Percentiles rank a stretch among this genome's conserved stretches.
phyloP scores from a whole-genome alignment of 2,888 invertebrate genomes.

The Orgyia antiqua region DNA sequence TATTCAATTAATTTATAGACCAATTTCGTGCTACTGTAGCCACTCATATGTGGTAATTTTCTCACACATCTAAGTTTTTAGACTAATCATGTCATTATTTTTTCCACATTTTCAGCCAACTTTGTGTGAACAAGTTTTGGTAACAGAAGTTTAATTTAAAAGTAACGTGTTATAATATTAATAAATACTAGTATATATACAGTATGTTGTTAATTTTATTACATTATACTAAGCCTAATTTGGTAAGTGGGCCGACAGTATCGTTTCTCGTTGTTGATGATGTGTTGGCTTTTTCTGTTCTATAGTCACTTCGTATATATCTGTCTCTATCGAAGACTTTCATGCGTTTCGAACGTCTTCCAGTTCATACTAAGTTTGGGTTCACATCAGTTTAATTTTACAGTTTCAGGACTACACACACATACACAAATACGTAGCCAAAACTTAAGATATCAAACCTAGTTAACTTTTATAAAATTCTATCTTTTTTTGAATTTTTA shows the following conservation, averaged over 20 bases:
- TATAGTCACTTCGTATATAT: slow-evolving; percentile 50
- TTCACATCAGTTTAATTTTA: slow-evolving; percentile 31
- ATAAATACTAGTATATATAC: slow-evolving; percentile 47
- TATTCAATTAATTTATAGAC: neutral
- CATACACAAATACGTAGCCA: neutral
- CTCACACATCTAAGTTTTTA: slow-evolving; percentile 40
- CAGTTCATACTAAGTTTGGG: slow-evolving; percentile 32
- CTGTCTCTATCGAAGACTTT: slow-evolving; percentile 39
- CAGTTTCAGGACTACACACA: slow-evolving; percentile 1
- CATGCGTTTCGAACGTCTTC: slow-evolving; percentile 39
- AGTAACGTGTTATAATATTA: slow-evolving; percentile 63
- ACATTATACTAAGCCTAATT: slow-evolving; percentile 53
- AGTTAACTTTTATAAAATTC: too few relatives aligned
- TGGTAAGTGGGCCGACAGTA: slow-evolving; percentile 62
- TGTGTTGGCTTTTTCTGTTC: slow-evolving; percentile 68
- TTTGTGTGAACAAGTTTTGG: slow-evolving; percentile 75
- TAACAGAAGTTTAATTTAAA: slow-evolving; percentile 67
- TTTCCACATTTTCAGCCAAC: slow-evolving; percentile 74
- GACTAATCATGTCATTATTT: slow-evolving; percentile 62
- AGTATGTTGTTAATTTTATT: slow-evolving; percentile 56
- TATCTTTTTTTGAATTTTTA: too few relatives aligned
- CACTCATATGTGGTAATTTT: slow-evolving; percentile 9
- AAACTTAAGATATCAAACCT: too few relatives aligned
- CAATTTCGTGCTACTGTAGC: slow-evolving; percentile 4
- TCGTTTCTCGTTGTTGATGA: slow-evolving; percentile 49